Evolutionary conservation across 2,888 invertebrate genomes (phyloP).

Genomic region (Parnassius orleans): DNA sequence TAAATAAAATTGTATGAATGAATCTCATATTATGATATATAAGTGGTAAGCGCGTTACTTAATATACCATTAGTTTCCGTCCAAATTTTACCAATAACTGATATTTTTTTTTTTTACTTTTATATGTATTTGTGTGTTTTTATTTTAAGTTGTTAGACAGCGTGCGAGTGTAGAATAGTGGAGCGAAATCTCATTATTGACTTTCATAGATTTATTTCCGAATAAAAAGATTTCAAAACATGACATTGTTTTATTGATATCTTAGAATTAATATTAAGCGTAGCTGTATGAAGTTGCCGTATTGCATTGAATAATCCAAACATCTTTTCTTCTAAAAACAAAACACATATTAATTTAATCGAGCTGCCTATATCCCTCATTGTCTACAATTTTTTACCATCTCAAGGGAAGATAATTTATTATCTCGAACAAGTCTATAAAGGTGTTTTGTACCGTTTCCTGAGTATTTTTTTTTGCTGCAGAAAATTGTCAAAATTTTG

Average conservation of each 20-base stretch:
- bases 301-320: too few relatives aligned
- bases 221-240: constrained; percentile 54
- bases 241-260: constrained; percentile 21
- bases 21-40: constrained; percentile 46
- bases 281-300: too few relatives aligned
- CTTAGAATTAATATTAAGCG: too few relatives aligned
- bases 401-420: too few relatives aligned
- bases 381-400: too few relatives aligned
- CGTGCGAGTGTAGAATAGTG: constrained; percentile 51
- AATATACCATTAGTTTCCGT: constrained; percentile 69
- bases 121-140: constrained; percentile 55
- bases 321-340: too few relatives aligned
- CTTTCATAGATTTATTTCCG: constrained; percentile 66
- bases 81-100: constrained; percentile 76
- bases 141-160: constrained; percentile 55
- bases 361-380: too few relatives aligned
- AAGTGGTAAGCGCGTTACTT: constrained; percentile 62
- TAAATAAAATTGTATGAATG: constrained; percentile 33
- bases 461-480: too few relatives aligned
- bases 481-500: too few relatives aligned
- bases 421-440: too few relatives aligned
- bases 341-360: too few relatives aligned
- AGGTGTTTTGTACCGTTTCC: too few relatives aligned
- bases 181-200: constrained; percentile 54
- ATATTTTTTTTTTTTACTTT: constrained; percentile 53